A percentile compares a stretch with the other conserved stretches of the same genome.
Conservation (phyloP, 2,797 vertebrate species). For the Helostoma temminkii region DNA sequence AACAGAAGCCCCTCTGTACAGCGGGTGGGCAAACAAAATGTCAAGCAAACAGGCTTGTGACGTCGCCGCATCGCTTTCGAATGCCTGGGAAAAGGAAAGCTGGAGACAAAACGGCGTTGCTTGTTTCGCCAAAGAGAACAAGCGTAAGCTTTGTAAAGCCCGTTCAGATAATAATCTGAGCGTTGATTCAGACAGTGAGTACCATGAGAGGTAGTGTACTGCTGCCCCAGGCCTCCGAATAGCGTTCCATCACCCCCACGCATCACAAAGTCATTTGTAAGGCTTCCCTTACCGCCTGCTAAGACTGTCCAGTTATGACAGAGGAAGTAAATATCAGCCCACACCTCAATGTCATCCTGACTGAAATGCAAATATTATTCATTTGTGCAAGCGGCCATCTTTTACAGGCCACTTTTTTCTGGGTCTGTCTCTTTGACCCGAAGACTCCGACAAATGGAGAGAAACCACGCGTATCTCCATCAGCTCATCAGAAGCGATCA, state of each 20-base stretch:
- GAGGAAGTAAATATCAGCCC: conserved; percentile 50
- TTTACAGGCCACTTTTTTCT: not conserved
- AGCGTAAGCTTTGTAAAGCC: conserved; percentile 62
- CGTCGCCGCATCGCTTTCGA: conserved; percentile 14
- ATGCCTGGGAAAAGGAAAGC: conserved; percentile 54
- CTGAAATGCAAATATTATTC: conserved; percentile 41
- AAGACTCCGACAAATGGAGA: not conserved
- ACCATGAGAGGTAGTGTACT: conserved; percentile 45
- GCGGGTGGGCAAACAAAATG: conserved; percentile 55
- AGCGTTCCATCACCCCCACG: conserved; percentile 46
- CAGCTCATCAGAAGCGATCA: conserved; percentile 1
- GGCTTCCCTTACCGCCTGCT: conserved; percentile 36
- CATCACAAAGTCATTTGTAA: conserved; percentile 42
- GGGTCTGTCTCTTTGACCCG: not conserved
- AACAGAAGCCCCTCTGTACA: conserved; percentile 74
- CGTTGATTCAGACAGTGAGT: conserved; percentile 28
- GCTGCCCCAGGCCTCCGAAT: conserved; percentile 47
- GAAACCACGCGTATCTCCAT: conserved; percentile 1
- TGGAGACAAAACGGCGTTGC: conserved; percentile 13
- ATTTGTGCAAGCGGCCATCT: conserved; percentile 21
- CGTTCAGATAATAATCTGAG: conserved; percentile 55
- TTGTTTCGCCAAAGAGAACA: conserved; percentile 29
- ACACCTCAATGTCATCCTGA: conserved; percentile 57
- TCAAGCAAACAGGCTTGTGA: conserved; percentile 61
- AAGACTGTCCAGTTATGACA: conserved; percentile 36